Base-by-base conservation (phyloP, 1,140 invertebrate genomes). In the Zaprionus kolodkinae region DNA sequence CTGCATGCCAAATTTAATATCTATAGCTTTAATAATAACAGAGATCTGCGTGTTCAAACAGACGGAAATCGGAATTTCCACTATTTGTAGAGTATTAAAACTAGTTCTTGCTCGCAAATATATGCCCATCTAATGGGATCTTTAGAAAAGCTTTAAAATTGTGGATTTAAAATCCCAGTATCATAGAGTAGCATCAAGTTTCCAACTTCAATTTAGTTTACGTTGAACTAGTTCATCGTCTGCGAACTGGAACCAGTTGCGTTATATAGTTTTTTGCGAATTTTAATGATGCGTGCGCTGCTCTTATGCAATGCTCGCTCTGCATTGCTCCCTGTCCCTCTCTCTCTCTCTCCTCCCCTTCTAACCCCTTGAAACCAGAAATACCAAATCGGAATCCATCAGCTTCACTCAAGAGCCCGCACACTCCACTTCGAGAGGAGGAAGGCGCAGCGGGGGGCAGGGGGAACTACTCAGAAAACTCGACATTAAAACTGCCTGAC, bases 231-330 rank as follows among this genome's bases (percentile, higher is more conserved):
- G 57, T 55, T 78, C 9, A 52, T 52, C 38, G 57, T 52, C 38
- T 43, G 11, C n/a, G 48, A 56, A 55, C 54, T 59, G 48, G 64
- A 67, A 69, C 21, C 38, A 68, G 48, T 73, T 56, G 83, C 79
- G 65, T 78, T 78, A 82, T 30, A 30, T 67, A 52, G 66, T 62
- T 43, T 62, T 43, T 70, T 56, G 71, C 43, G 27, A 64, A 67
- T 55, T 72, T 62, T 69, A 45, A 71, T 71, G 55, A 60, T 67
- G 40, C 56, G 36, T 50, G 65, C 9, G 40, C 6, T 36, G 25
- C 30, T 27, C 79, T 85, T 85, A 78, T 68, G 82, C 75, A 81
- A 84, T 69, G 45, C 74, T 73, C n/a, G n/a, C n/a, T n/a, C n/a
- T n/a, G n/a, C n/a, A n/a, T n/a, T n/a, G n/a, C n/a, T n/a, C n/a